These are phyloP conservation scores for Nothoprocta pentlandii DNA, from an alignment of 2,113 vertebrate species.

Conservation along the genomic window DNA sequence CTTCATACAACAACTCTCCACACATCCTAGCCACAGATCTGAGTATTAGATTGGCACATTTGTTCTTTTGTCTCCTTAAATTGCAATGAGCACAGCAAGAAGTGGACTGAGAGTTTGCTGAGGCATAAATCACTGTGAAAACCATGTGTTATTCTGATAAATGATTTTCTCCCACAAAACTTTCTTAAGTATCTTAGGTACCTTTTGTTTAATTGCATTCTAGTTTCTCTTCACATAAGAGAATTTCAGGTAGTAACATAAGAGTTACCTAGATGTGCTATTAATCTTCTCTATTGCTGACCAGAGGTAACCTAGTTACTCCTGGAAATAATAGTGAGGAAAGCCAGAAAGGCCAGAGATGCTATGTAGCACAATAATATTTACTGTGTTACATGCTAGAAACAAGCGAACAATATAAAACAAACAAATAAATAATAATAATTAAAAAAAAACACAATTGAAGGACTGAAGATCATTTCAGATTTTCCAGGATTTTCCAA, in stretches of 20 bases:
- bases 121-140: slow-evolving; percentile 35
- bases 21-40: background rate
- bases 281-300: background rate
- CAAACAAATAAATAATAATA: background rate
- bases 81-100: slow-evolving; percentile 12
- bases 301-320: background rate
- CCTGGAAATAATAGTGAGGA: background rate
- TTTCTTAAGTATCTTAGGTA: background rate
- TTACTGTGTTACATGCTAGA: background rate
- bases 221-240: background rate
- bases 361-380: background rate
- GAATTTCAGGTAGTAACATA: background rate
- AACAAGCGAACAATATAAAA: background rate
- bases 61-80: slow-evolving; percentile 28
- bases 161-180: background rate
- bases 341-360: background rate
- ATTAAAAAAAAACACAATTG: no score
- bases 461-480: background rate
- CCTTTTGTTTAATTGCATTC: slow-evolving; percentile 13
- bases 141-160: slow-evolving; percentile 20
- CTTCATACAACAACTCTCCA: background rate
- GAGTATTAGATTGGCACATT: slow-evolving; percentile 18
- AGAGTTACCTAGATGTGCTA: background rate
- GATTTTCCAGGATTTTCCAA: background rate
- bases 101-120: background rate